Conservation (phyloP, 2,797 vertebrate genomes). For the Sarcoramphus papa region DNA sequence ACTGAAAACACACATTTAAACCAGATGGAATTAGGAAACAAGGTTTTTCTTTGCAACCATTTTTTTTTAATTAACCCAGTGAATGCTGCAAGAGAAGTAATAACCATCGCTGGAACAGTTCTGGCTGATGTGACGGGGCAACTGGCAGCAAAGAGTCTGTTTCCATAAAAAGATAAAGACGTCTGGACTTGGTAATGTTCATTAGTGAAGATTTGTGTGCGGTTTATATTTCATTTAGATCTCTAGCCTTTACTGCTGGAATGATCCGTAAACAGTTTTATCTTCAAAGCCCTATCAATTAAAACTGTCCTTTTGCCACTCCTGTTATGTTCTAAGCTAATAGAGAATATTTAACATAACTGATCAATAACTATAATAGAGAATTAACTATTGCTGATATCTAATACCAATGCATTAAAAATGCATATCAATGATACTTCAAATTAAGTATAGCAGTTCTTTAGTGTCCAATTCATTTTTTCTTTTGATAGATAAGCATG, state of each 20-base stretch:
- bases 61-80: not conserved
- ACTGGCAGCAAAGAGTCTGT: not conserved
- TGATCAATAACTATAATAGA: not conserved
- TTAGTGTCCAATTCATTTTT: not conserved
- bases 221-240: not conserved
- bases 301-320: not conserved
- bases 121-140: not conserved
- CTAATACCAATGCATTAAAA: not conserved
- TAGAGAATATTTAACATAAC: not conserved
- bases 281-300: not conserved
- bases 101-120: not conserved
- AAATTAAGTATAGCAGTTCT: not conserved
- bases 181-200: not conserved
- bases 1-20: not conserved
- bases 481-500: not conserved
- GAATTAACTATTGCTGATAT: not conserved
- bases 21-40: not conserved
- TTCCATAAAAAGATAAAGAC: not conserved
- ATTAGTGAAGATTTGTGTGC: not conserved
- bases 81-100: not conserved
- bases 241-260: not conserved
- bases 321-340: not conserved
- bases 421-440: not conserved
- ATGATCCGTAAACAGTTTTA: not conserved
- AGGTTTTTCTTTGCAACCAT: not conserved